Base-by-base conservation (phyloP, 2,113 vertebrate genomes). In the Colius striatus region DNA sequence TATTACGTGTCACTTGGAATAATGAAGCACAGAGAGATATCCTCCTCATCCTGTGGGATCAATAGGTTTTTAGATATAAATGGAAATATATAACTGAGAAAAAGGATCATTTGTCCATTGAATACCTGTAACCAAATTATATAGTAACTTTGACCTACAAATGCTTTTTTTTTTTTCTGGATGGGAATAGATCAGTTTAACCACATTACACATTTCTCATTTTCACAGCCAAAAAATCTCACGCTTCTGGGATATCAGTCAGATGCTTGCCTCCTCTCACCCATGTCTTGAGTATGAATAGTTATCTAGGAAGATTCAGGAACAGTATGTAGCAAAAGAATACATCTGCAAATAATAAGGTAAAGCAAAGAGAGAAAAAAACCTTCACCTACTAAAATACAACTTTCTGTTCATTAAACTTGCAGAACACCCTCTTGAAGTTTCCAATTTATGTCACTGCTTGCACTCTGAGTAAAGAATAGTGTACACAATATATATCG, bases 121-220 rank as follows among this genome's bases (percentile, higher is more conserved):
- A 73, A 82, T 70, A 76, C 25, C 78, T 92, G 55, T 70, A 94
- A 76, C 22, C 27, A 95, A 85, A 76, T 87, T 86, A 45, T 67
- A 60, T 50, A 50, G 67, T 88, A 87, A 76, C 63, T 84, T 84
- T 76, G 70, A 87, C 89, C 91, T 91, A 84, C 84, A 73, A 84
- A 65, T 61, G 32, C 10, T 0, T 50, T 74, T 75, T 75, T 0
- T 53, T 78, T 75, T 73, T 84, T 88, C 48, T 54, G 15, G 8
- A 62, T 82, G 27, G 22, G 11, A 25, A 72, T 18, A 81, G 22
- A 68, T 73, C 54, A 61, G 41, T 79, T 38, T 82, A 88, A 91
- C 84, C 65, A 32, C 50, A 84, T 83, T 66, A 87, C 8, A 34
- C 23, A 34, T 67, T 88, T 84, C 51, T 73, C 34, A 81, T 73